phyloP scores from a whole-genome alignment of 2,797 vertebrate genomes.

The Tapirus indicus region DNA sequence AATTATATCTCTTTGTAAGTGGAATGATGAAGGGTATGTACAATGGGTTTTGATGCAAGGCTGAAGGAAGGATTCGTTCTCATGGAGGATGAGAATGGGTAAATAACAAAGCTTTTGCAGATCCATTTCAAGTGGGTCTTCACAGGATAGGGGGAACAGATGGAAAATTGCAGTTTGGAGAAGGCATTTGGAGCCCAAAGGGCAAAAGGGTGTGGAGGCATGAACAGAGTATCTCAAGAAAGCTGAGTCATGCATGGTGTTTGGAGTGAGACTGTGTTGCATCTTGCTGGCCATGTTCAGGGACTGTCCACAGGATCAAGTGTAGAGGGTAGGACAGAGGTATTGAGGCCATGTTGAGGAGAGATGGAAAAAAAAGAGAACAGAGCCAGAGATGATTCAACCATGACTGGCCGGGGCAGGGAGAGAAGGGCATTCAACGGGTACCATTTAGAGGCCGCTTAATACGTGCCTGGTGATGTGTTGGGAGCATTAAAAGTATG shows the following conservation, averaged over 20 bases:
- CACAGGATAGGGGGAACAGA: too few species aligned
- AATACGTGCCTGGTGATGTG: not conserved
- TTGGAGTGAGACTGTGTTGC: not conserved
- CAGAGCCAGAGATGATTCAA: not conserved
- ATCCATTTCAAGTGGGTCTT: not conserved
- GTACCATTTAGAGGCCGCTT: not conserved
- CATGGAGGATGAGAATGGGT: too few species aligned
- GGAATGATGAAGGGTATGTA: not conserved
- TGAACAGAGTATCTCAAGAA: too few species aligned
- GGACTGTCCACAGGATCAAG: not conserved
- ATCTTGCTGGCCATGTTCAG: not conserved
- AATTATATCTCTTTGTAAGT: not conserved
- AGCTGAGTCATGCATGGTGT: rapidly evolving
- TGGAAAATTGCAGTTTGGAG: not conserved
- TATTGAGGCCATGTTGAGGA: rapidly evolving
- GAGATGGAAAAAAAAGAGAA: not conserved
- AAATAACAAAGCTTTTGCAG: not conserved
- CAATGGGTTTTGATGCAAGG: not conserved
- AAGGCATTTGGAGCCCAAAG: not conserved
- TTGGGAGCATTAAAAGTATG: not conserved
- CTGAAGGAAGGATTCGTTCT: not conserved
- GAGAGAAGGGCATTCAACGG: not conserved
- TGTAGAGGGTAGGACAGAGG: not conserved
- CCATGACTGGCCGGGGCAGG: not conserved
- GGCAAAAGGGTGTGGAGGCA: not conserved